phyloP scores from a whole-genome alignment of 1,140 invertebrate species.

The Cyphomyrmex costatus region DNA sequence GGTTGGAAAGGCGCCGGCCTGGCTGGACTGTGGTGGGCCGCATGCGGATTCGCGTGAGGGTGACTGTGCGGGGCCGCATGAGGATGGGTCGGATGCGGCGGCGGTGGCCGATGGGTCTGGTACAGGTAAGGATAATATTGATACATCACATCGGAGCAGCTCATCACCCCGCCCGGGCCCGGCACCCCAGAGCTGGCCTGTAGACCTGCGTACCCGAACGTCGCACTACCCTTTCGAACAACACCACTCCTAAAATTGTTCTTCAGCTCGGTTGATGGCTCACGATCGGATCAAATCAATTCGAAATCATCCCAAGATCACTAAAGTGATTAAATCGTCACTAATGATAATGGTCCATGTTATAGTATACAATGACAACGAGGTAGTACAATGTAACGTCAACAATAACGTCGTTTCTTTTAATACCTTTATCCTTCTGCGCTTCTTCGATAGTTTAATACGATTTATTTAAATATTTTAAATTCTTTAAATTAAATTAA shows the following conservation, averaged over 20 bases:
- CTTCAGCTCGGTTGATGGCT: slow-evolving; percentile 26
- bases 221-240: slow-evolving; percentile 83
- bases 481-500: not conserved
- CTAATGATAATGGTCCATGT: slow-evolving; percentile 1
- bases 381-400: not conserved
- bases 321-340: not conserved
- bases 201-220: slow-evolving; percentile 86
- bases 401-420: not conserved
- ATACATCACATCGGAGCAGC: slow-evolving; percentile 89
- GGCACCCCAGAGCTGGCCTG: slow-evolving; percentile 86
- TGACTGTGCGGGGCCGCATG: slow-evolving; percentile 84
- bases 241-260: slow-evolving; percentile 81
- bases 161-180: slow-evolving; percentile 87
- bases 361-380: not conserved
- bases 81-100: slow-evolving; percentile 83
- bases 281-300: slow-evolving; percentile 5
- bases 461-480: slow-evolving; percentile 8
- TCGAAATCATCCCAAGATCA: not conserved
- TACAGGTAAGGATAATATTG: slow-evolving; percentile 89
- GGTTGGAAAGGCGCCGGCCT: slow-evolving; percentile 86
- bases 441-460: not conserved
- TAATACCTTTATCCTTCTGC: not conserved
- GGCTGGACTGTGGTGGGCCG: slow-evolving; percentile 85
- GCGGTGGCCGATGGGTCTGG: slow-evolving; percentile 87
- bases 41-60: slow-evolving; percentile 82